Base-by-base conservation (phyloP, 2,113 vertebrate genomes). In the Diadophis punctatus region DNA sequence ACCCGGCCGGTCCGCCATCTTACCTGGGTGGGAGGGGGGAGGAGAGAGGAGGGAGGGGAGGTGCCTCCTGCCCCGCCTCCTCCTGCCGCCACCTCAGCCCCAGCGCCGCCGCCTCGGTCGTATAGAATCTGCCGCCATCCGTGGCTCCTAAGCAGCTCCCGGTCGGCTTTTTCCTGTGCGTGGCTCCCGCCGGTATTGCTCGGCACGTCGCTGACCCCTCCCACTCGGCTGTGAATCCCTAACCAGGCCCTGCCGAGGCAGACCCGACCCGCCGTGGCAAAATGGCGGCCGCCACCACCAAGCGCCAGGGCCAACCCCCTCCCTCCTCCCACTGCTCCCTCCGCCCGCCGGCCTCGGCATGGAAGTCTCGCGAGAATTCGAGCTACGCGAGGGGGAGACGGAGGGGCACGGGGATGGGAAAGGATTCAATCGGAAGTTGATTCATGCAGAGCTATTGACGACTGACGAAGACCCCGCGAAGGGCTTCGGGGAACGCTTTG, bases 31-130 rank as follows among this genome's bases (percentile, higher is more conserved):
- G 93, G 93, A 94, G 90, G 92, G 80, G 90, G 87, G 74, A 89
- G 91, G 91, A 87, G 88, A 4, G 87, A 87, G 92, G 92, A 93
- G 92, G 80, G 92, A 87, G 86, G 92, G 92, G 93, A 94, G 91
- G 93, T 63, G 91, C 93, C 91, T 92, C 91, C 93, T 88, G 93
- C 93, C 90, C 93, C 93, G 93, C 93, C 93, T 93, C 90, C 93
- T 91, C 90, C 92, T 92, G 88, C 93, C 91, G 93, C 91, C 92
- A 90, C 92, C 93, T 91, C 93, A 89, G 93, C 93, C 93, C 91
- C 91, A 93, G 88, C 91, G 90, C 90, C 93, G 88, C 90, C 93
- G 90, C 87, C 90, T 89, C 88, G 88, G 93, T 84, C 88, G 93
- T 46, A 91, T 39, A 89, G 86, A 87, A 93, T 93, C 93, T 91